phyloP scores from a whole-genome alignment of 2,797 vertebrate genomes.

The Crenuchus spilurus region DNA sequence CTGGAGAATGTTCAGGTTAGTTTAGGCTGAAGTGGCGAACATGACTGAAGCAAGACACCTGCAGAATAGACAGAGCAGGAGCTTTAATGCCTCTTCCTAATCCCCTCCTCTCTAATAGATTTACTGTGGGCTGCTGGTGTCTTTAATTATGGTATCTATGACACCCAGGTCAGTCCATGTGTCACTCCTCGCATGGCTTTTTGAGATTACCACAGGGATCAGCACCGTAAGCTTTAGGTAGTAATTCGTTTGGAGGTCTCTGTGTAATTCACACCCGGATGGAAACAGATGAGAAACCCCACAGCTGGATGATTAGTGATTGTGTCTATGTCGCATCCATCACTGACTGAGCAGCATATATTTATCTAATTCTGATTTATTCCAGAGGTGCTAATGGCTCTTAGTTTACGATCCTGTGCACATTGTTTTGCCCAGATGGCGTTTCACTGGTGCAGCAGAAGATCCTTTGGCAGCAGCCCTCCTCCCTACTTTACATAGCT shows the following conservation, averaged over 20 bases:
- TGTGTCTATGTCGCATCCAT: constrained; percentile 65
- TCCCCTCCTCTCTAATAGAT: constrained; percentile 74
- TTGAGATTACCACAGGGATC: constrained; percentile 61
- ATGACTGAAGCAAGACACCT: constrained; percentile 52
- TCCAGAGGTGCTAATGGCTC: constrained; percentile 69
- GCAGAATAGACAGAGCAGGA: constrained; percentile 39
- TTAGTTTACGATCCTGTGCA: constrained; percentile 73
- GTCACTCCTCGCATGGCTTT: constrained; percentile 73
- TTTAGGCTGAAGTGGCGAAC: constrained; percentile 20
- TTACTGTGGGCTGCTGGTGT: constrained; percentile 69
- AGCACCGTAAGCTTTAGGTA: constrained; percentile 68
- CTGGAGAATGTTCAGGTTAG: constrained; percentile 21
- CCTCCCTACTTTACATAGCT: constrained; percentile 82
- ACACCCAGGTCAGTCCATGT: constrained; percentile 69
- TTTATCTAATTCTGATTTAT: constrained; percentile 81
- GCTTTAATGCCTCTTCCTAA: constrained; percentile 68
- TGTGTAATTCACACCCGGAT: constrained; percentile 63
- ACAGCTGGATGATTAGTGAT: constrained; percentile 66
- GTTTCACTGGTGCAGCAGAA: constrained; percentile 68
- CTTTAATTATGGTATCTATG: constrained; percentile 78
- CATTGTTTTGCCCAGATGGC: constrained; percentile 81
- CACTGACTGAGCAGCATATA: constrained; percentile 73
- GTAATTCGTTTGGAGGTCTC: constrained; percentile 67
- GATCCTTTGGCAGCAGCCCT: constrained; percentile 62
- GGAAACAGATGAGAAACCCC: constrained; percentile 50